phyloP scores from a whole-genome alignment of 2,888 invertebrate genomes.

The Leptogaster cylindrica region DNA sequence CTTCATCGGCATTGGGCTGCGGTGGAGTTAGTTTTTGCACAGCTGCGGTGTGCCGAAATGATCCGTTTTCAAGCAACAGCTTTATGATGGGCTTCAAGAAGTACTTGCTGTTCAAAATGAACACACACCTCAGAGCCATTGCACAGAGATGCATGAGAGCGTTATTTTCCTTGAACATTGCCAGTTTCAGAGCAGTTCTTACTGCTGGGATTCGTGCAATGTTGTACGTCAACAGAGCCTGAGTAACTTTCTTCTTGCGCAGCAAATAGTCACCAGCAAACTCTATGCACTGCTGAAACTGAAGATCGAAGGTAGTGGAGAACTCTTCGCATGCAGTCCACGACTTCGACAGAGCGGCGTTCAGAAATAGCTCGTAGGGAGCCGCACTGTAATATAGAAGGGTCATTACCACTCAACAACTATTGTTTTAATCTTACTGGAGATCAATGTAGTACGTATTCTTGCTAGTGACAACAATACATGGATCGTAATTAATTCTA shows the following conservation, averaged over 20 bases:
- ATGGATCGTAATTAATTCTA: slow-evolving; percentile 60
- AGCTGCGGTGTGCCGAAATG: slow-evolving; percentile 56
- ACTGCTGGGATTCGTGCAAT: slow-evolving; percentile 69
- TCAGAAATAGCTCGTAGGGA: slow-evolving; percentile 59
- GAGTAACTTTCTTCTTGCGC: slow-evolving; percentile 74
- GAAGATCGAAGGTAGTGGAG: slow-evolving; percentile 61
- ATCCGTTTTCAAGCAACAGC: slow-evolving; percentile 50
- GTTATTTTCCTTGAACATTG: slow-evolving; percentile 62
- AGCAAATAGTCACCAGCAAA: slow-evolving; percentile 83
- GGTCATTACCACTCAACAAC: not conserved
- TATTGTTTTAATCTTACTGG: slow-evolving; percentile 50
- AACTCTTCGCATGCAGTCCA: slow-evolving; percentile 61
- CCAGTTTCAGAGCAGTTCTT: slow-evolving; percentile 60
- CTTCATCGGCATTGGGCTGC: slow-evolving; percentile 44
- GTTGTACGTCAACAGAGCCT: slow-evolving; percentile 81
- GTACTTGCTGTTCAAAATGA: slow-evolving; percentile 57
- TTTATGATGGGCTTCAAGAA: slow-evolving; percentile 54
- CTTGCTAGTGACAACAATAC: slow-evolving; percentile 60
- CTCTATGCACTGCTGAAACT: slow-evolving; percentile 66
- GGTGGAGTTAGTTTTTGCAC: slow-evolving; percentile 54
- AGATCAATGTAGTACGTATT: slow-evolving; percentile 60
- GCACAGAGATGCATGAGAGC: slow-evolving; percentile 61
- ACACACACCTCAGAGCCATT: slow-evolving; percentile 60
- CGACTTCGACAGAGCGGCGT: slow-evolving; percentile 56
- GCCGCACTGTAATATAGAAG: slow-evolving; percentile 53